Evolutionary conservation across 2,888 invertebrate species (phyloP).

Genomic region (Melangyna quadrimaculata): DNA sequence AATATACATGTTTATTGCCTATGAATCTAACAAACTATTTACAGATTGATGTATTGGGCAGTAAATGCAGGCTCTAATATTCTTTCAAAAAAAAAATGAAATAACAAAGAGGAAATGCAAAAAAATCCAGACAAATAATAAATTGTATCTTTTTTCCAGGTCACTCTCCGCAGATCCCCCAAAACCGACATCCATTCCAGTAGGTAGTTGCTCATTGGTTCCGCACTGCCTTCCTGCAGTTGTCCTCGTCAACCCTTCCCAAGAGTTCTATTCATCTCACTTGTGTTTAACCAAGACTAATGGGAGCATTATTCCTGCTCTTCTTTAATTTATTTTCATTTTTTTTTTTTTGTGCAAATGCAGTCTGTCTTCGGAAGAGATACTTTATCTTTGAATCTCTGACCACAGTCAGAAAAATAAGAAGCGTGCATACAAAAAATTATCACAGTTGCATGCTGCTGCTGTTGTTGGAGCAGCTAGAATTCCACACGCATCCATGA

Average conservation of each 20-base stretch:
- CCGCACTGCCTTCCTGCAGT: constrained; percentile 23
- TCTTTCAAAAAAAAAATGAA: background rate
- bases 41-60: constrained; percentile 13
- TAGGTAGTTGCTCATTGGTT: constrained; percentile 5
- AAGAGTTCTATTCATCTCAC: constrained; percentile 45
- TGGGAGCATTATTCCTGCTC: constrained; percentile 53
- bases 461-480: constrained; percentile 3
- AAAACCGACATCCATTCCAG: background rate
- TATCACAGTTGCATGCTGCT: constrained; percentile 24
- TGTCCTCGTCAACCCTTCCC: constrained; percentile 36
- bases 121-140: constrained; percentile 54
- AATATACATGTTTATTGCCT: background rate
- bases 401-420: constrained; percentile 48
- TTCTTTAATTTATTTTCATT: background rate
- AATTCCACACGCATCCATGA: constrained; percentile 62
- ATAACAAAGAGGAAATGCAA: background rate
- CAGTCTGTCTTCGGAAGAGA: constrained; percentile 3
- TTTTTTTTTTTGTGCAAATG: background rate
- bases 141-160: constrained; percentile 53
- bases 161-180: background rate
- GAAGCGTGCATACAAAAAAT: constrained; percentile 34
- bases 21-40: constrained; percentile 40
- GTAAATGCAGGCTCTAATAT: background rate
- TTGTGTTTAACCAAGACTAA: constrained; percentile 60
- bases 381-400: constrained; percentile 36